phyloP scores from a whole-genome alignment of 2,888 invertebrate species.

The Notodonta dromedarius region DNA sequence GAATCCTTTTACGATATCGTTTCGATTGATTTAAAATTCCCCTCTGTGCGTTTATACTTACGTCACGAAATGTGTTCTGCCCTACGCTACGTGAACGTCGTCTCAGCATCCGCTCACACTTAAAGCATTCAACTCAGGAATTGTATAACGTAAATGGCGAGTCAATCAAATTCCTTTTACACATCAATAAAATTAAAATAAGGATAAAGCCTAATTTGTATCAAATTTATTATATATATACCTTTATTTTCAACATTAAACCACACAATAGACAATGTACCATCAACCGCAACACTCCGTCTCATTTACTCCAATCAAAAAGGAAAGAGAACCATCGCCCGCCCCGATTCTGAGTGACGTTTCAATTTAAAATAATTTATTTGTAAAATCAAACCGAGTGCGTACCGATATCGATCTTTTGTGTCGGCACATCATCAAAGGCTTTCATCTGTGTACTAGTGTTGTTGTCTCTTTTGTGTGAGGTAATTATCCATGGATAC shows the following conservation, averaged over 20 bases:
- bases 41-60: no score
- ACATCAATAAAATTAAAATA: no score
- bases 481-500: constrained; percentile 52
- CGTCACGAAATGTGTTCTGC: no score
- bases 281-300: constrained; percentile 12
- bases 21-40: no score
- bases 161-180: no score
- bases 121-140: no score
- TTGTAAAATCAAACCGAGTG: constrained; percentile 52
- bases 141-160: no score
- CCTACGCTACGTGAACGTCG: no score
- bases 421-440: constrained; percentile 55
- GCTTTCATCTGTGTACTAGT: constrained; percentile 50
- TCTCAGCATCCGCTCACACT: no score
- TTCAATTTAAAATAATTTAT: constrained; percentile 69
- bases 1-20: no score
- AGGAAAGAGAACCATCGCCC: constrained; percentile 29
- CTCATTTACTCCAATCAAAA: constrained; percentile 23
- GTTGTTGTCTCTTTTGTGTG: constrained; percentile 56
- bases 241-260: neutral
- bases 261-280: neutral
- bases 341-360: constrained; percentile 57
- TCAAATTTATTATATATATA: neutral
- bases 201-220: no score
- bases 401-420: constrained; percentile 52